phyloP scores from a whole-genome alignment of 1,140 invertebrate species.

The Lasioglossum albipes region DNA sequence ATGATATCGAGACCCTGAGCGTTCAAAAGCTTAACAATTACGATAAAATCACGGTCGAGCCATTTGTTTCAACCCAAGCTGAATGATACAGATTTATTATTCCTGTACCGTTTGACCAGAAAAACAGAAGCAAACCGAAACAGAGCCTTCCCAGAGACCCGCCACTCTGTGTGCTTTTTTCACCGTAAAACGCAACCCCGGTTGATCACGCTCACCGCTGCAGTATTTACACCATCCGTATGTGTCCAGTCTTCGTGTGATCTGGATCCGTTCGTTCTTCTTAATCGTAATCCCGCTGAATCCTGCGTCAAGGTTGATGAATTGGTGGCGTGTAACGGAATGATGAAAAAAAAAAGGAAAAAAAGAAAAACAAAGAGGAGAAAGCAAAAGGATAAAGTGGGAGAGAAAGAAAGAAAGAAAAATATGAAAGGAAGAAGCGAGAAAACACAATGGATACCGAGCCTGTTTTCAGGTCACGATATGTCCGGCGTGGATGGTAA shows the following conservation, averaged over 20 bases:
- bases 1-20: no score
- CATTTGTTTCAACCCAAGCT: no score
- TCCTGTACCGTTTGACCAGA: no score
- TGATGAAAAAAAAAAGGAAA: neutral
- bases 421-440: neutral
- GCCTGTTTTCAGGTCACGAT: slow-evolving; percentile 87
- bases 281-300: neutral
- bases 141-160: neutral
- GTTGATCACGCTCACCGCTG: neutral
- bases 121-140: neutral
- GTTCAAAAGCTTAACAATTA: no score
- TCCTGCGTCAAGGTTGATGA: slow-evolving; percentile 43
- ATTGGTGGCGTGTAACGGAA: slow-evolving; percentile 12
- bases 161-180: neutral
- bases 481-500: slow-evolving; percentile 92
- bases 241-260: no score
- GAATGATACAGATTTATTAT: no score
- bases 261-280: no score
- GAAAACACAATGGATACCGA: slow-evolving; percentile 38
- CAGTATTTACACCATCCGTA: no score
- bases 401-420: neutral
- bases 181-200: neutral
- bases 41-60: no score
- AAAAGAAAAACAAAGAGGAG: neutral
- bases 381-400: neutral